Base-by-base conservation (phyloP, 2,797 vertebrate species). In the Pseudomugil tenellus region DNA sequence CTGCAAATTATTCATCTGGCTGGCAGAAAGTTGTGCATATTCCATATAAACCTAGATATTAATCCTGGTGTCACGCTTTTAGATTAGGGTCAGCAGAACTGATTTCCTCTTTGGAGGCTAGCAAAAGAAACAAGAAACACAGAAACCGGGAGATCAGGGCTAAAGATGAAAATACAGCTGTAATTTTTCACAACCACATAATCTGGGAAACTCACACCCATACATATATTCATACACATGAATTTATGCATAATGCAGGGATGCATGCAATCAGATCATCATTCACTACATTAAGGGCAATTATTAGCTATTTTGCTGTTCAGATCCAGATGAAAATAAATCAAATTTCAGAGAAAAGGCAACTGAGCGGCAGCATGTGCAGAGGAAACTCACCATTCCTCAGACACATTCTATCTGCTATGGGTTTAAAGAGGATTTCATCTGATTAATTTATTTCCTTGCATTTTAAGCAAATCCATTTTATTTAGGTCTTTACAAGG, bases 21-120 rank as follows among this genome's bases (percentile, higher is more conserved):
- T 88, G 90, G 87, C 84, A 84, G 85, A 91, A 88, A 84, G 81
- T 85, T 83, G 74, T 84, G 84, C 83, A 91, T 89, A 91, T 90
- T 86, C 87, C 78, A 80, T 65, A 91, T 80, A 77, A 81, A 81
- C 67, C 53, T 11, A 74, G 79, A 79, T 90, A 92, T 93, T 93
- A 91, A 90, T 93, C 86, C 83, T 86, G 68, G 4, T 88, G 89
- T 89, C 91, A 86, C 62, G 84, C 81, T 86, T 88, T 87, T 81
- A 87, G 87, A 93, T 92, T 91, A 89, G 80, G 84, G 84, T 86
- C 84, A 87, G 81, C 59, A 58, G 77, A 87, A 92, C 80, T 84
- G 87, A 92, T 91, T 90, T 77, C 66, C 66, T 72, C 72, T 73
- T 64, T 41, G 56, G 74, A 72, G 70, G 63, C 78, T 81, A 43